Evolutionary conservation across 2,113 vertebrate genomes (phyloP).

Genomic region (Scalopus aquaticus): DNA sequence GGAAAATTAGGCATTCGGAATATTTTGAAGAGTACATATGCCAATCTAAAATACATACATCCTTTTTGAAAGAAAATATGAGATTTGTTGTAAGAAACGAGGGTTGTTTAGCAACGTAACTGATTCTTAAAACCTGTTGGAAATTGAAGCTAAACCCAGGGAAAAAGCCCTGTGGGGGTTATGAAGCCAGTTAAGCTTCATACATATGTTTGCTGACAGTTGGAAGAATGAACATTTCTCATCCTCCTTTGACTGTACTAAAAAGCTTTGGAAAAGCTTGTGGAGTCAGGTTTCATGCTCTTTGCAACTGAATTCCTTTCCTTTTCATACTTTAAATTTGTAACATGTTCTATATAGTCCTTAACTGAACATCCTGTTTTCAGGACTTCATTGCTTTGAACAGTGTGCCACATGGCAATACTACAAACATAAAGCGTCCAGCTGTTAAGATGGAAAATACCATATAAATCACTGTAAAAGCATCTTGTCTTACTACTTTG

Average conservation of each 20-base stretch:
- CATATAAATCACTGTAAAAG: constrained; percentile 73
- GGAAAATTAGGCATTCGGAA: neutral
- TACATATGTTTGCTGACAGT: constrained; percentile 75
- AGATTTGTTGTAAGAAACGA: constrained; percentile 14
- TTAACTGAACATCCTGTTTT: constrained; percentile 73
- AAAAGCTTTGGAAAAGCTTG: constrained; percentile 21
- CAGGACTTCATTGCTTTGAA: constrained; percentile 74
- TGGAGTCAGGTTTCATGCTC: constrained; percentile 71
- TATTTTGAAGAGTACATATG: neutral
- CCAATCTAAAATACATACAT: neutral
- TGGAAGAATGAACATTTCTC: constrained; percentile 75
- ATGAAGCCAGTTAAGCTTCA: constrained; percentile 62
- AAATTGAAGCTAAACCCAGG: constrained; percentile 39
- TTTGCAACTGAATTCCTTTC: constrained; percentile 60
- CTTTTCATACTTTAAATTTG: constrained; percentile 63
- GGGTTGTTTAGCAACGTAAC: neutral
- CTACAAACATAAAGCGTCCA: constrained; percentile 68
- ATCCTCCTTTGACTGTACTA: constrained; percentile 53
- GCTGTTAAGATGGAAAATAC: constrained; percentile 70
- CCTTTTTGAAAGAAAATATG: neutral
- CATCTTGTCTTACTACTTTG: constrained; percentile 49
- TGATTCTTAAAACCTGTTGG: constrained; percentile 59
- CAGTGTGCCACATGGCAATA: constrained; percentile 54
- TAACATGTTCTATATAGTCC: constrained; percentile 61
- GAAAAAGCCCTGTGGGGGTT: constrained; percentile 24